phyloP scores from a whole-genome alignment of 2,113 vertebrate species.

The Hemichromis elongatus region DNA sequence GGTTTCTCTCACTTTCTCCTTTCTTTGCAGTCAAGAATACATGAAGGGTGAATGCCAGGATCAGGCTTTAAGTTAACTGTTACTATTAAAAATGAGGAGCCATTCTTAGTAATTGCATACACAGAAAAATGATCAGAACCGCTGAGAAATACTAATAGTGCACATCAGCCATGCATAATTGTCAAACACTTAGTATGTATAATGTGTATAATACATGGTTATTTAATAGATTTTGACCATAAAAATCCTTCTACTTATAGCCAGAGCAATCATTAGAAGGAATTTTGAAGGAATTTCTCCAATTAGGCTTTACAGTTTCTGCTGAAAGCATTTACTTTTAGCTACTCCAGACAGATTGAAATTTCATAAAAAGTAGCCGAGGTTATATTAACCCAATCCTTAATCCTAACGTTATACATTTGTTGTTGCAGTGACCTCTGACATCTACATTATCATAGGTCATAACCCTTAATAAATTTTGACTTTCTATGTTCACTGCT shows the following conservation, averaged over 20 bases:
- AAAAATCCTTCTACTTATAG: rapidly evolving
- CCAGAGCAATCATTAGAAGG: neutral
- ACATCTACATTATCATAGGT: neutral
- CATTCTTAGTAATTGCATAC: neutral
- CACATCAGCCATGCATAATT: neutral
- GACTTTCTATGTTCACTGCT: neutral
- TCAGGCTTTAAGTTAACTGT: neutral
- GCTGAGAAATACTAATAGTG: neutral
- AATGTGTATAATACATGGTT: neutral
- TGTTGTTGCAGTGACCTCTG: neutral
- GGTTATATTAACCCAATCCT: neutral
- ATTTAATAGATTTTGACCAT: neutral
- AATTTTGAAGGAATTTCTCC: neutral
- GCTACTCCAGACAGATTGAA: neutral
- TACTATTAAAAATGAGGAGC: neutral
- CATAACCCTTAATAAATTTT: neutral
- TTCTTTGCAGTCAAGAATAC: conserved; percentile 7
- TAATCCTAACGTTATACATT: neutral
- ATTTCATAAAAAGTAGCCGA: neutral
- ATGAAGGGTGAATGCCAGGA: conserved; percentile 21
- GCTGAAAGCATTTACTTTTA: neutral
- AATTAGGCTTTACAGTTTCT: neutral
- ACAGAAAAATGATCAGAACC: neutral
- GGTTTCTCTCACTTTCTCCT: conserved; percentile 1
- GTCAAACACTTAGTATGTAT: neutral